These are phyloP conservation scores for Echiichthys vipera DNA, from an alignment of 2,797 vertebrate genomes.

Conservation along the genomic window DNA sequence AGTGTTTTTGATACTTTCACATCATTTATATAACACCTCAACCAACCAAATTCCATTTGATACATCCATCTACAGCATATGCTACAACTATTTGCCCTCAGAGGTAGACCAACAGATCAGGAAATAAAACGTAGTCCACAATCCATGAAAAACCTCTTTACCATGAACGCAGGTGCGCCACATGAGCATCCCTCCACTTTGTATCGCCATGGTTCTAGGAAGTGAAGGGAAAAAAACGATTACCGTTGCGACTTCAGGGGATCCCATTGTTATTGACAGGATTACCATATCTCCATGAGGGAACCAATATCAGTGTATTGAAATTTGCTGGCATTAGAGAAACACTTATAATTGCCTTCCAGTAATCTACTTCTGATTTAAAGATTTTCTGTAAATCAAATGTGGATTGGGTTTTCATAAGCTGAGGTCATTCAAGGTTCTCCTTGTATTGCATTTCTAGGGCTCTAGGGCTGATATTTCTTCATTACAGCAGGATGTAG, in stretches of 20 bases:
- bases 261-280: slow-evolving; percentile 55
- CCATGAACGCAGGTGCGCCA: slow-evolving; percentile 3
- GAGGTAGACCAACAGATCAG: slow-evolving; percentile 8
- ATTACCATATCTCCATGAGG: slow-evolving; percentile 41
- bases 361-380: slow-evolving; percentile 52
- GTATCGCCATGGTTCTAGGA: slow-evolving; percentile 18
- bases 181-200: slow-evolving; percentile 12
- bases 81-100: slow-evolving; percentile 4
- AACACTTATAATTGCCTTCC: slow-evolving; percentile 35
- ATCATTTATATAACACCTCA: no score
- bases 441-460: slow-evolving; percentile 20
- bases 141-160: slow-evolving; percentile 23
- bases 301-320: slow-evolving; percentile 25
- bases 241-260: slow-evolving; percentile 35
- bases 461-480: slow-evolving; percentile 44
- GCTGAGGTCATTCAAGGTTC: slow-evolving; percentile 34
- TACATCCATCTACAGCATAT: background rate
- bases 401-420: slow-evolving; percentile 76
- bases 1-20: no score
- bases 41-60: background rate
- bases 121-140: slow-evolving; percentile 24
- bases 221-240: slow-evolving; percentile 28
- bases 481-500: slow-evolving; percentile 50
- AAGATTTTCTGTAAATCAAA: slow-evolving; percentile 75
- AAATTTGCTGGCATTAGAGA: slow-evolving; percentile 17